These are phyloP conservation scores for Crocodylus rhombifer DNA, from an alignment of 2,797 vertebrate species.

Conservation along the genomic window DNA sequence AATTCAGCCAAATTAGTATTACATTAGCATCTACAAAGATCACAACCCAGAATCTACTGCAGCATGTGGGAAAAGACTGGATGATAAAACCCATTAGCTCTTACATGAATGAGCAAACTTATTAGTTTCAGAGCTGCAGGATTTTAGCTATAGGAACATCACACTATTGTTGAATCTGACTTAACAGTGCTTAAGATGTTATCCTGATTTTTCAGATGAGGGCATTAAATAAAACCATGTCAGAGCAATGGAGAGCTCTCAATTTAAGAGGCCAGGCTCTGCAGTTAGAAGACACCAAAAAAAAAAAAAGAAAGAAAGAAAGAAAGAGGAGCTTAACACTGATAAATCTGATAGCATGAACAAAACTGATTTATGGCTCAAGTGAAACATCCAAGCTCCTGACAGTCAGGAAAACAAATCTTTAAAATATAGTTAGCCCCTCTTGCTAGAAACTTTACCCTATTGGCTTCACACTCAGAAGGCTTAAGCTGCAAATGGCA, in stretches of 20 bases:
- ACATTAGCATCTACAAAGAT: background rate
- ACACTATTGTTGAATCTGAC: background rate
- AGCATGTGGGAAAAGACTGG: rapidly evolving
- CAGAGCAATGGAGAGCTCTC: conserved; percentile 23
- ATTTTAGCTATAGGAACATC: background rate
- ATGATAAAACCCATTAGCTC: background rate
- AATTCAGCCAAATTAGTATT: background rate
- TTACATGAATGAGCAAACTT: background rate
- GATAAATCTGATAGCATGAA: conserved; percentile 14
- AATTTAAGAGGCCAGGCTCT: conserved; percentile 24
- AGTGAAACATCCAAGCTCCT: background rate
- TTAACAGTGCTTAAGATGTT: background rate
- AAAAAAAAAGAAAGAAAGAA: background rate
- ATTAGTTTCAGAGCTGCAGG: background rate
- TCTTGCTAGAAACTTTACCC: conserved; percentile 55
- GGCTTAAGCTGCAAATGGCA: conserved; percentile 67
- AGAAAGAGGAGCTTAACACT: background rate
- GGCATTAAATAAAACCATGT: background rate
- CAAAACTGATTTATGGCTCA: conserved; percentile 56
- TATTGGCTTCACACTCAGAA: conserved; percentile 52
- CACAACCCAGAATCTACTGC: background rate
- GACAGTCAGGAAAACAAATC: conserved; percentile 27
- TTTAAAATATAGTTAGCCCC: conserved; percentile 31
- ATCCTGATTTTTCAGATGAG: background rate
- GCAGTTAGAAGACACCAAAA: conserved; percentile 10